Conservation (phyloP, 2,888 invertebrate species). For the Drosophila neonasuta region DNA sequence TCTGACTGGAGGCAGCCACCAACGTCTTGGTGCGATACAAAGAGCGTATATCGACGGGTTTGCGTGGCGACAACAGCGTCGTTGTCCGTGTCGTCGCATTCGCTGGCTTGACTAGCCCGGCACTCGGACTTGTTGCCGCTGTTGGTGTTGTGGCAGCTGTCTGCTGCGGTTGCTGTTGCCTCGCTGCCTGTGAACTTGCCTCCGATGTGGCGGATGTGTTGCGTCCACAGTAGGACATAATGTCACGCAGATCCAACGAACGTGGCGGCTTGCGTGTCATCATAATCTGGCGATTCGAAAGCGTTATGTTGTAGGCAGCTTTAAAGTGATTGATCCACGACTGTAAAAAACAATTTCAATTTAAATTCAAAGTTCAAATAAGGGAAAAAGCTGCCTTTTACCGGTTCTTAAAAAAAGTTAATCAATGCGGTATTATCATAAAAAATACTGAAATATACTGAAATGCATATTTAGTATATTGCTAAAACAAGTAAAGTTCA, state of each 20-base stretch:
- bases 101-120: conserved; percentile 10
- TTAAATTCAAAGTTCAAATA: neutral
- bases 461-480: too few relatives aligned
- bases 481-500: too few relatives aligned
- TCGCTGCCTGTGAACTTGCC: conserved; percentile 8
- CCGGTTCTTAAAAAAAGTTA: too few relatives aligned
- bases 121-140: neutral
- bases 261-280: conserved; percentile 70
- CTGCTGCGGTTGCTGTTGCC: neutral
- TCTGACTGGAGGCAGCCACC: conserved; percentile 56
- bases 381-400: too few relatives aligned
- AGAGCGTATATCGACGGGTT: conserved; percentile 43
- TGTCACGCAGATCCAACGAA: conserved; percentile 74
- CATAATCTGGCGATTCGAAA: conserved; percentile 75
- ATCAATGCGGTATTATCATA: too few relatives aligned
- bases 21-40: conserved; percentile 67
- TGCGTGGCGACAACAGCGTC: conserved; percentile 22
- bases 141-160: neutral
- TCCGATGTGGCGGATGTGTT: conserved; percentile 38
- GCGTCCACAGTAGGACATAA: conserved; percentile 75
- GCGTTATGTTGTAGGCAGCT: conserved; percentile 71
- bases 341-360: neutral
- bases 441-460: too few relatives aligned
- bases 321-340: conserved; percentile 79
- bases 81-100: neutral